Base-by-base conservation (phyloP, 2,797 vertebrate species). In the Propithecus perrieri region DNA sequence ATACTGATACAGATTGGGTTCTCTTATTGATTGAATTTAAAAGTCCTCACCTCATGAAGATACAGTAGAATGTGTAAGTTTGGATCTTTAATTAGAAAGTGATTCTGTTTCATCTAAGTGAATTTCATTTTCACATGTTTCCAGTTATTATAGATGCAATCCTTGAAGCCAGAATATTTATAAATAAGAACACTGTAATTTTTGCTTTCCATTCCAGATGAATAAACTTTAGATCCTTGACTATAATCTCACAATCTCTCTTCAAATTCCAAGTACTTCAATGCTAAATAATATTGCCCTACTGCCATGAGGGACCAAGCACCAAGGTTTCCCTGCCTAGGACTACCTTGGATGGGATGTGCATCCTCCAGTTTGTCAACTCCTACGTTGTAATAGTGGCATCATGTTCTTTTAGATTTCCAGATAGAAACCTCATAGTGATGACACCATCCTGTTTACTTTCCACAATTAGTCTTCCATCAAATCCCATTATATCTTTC, bases 391-490 rank as follows among this genome's bases (percentile, higher is more conserved):
- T 78, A 59, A 33, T 2, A 80, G 15, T 28, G 3, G 18, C n/a
- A 92, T 3, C 41, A 88, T 3, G 35, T 85, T 84, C 28, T 57
- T 89, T 63, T 48, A 53, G 24, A 72, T 41, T 85, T 97, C 95
- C 12, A 91, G 5, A 55, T 33, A 20, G 4, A 89, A 87, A 94
- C 24, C 2, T 63, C n/a, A 22, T 48, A 61, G 67, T 84, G 69
- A 72, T 83, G 87, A 69, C 33, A 26, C 41, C 61, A 35, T 61
- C 15, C 30, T 67, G 1, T 55, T 69, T 53, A 43, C 15, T 74
- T 46, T 50, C 30, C 22, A 75, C 14, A 71, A 76, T 38, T 90
- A 85, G 72, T 53, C 69, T 65, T 17, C 7, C 43, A 85, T 78
- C 35, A 46, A 81, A 79, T 69, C 12, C 30, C 48, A 89, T 65